Conservation (phyloP, 2,888 invertebrate species). For the Acrobasis suavella region DNA sequence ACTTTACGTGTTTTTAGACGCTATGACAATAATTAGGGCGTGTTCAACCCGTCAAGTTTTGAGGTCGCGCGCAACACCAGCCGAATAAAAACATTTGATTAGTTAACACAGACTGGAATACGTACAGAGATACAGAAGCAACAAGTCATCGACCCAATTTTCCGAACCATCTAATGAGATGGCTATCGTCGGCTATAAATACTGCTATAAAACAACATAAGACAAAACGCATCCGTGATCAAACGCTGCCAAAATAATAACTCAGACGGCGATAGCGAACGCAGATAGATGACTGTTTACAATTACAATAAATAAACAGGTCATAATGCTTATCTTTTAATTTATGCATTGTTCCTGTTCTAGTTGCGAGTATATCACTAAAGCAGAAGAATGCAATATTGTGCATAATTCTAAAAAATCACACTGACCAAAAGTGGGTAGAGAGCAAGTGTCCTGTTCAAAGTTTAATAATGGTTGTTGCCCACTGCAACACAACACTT, state of each 20-base stretch:
- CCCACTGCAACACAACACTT: no score
- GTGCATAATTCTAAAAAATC: neutral
- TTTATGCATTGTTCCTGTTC: conserved; percentile 2
- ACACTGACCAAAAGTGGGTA: no score
- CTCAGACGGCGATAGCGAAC: conserved; percentile 50
- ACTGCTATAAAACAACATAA: conserved; percentile 56
- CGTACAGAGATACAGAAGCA: conserved; percentile 37
- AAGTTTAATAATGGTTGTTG: neutral
- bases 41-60: conserved; percentile 30
- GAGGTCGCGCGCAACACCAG: conserved; percentile 19
- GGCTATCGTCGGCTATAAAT: conserved; percentile 68
- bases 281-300: conserved; percentile 45
- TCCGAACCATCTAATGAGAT: conserved; percentile 60
- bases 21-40: conserved; percentile 43
- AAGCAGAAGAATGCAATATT: neutral
- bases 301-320: conserved; percentile 44
- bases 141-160: conserved; percentile 71
- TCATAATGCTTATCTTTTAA: conserved; percentile 14
- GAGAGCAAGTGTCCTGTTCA: no score
- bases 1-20: conserved; percentile 37
- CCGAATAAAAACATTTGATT: conserved; percentile 1
- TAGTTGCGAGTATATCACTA: neutral
- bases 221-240: conserved; percentile 71
- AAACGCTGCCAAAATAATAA: conserved; percentile 70
- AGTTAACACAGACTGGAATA: conserved; percentile 22